Percentiles rank a stretch among this genome's conserved stretches.
Evolutionary conservation across 2,797 vertebrate species (phyloP).

Genomic region (Lacerta viridis): DNA sequence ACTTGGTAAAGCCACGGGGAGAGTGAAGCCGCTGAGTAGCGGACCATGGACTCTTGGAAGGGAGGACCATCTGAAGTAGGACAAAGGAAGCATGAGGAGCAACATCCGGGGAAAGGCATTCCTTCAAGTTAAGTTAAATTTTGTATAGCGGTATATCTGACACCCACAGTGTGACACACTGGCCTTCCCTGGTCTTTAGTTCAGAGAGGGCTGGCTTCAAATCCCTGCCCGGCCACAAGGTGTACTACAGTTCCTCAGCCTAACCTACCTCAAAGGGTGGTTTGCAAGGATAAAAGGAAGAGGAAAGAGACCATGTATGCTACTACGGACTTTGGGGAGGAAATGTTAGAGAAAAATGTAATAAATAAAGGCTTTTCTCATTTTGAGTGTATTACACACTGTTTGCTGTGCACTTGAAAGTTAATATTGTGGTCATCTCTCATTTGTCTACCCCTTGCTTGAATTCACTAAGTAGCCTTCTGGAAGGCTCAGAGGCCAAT

Average conservation of each 20-base stretch:
- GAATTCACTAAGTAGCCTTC: constrained; percentile 35
- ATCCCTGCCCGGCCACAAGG: background rate
- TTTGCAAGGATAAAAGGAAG: background rate
- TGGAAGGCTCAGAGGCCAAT: constrained; percentile 28
- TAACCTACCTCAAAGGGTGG: background rate
- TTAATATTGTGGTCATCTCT: background rate
- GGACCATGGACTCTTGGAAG: background rate
- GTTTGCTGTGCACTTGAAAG: constrained; percentile 1
- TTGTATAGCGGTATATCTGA: background rate
- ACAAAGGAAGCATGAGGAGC: background rate
- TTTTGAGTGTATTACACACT: background rate
- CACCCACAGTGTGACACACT: background rate
- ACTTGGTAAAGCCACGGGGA: background rate
- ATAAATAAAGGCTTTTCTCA: background rate
- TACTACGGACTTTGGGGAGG: background rate
- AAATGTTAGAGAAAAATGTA: background rate
- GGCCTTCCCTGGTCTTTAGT: background rate
- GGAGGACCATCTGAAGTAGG: background rate
- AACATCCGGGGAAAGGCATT: background rate
- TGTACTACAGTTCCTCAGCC: background rate
- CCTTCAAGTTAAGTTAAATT: background rate
- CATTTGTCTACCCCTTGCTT: constrained; percentile 15
- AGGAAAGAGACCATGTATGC: background rate
- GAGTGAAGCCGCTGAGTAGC: background rate
- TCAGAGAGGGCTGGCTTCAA: background rate